Evolutionary conservation across 2,113 vertebrate species (phyloP).

Genomic region (Eulemur macaco): DNA sequence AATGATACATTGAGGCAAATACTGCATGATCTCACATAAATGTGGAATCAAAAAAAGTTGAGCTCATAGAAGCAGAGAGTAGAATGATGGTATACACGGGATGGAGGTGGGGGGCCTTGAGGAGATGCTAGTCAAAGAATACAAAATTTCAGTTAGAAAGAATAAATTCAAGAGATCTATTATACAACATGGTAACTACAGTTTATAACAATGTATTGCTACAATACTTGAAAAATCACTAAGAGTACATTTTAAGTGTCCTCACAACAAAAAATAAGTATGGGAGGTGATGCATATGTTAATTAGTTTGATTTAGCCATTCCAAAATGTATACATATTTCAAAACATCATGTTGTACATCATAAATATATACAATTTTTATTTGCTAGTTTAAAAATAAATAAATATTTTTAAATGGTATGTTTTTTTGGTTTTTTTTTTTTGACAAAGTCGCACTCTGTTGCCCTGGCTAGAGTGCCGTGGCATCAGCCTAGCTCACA

Average conservation of each 20-base stretch:
- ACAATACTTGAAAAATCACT: background rate
- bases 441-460: no score
- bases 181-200: background rate
- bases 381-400: background rate
- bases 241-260: background rate
- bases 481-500: no score
- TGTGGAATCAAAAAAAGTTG: background rate
- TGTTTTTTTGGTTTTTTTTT: no score
- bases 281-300: background rate
- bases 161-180: background rate
- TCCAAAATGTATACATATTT: background rate
- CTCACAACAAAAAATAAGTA: background rate
- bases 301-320: background rate
- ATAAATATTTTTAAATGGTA: background rate
- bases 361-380: background rate
- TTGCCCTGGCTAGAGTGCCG: no score
- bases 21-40: background rate
- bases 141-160: background rate
- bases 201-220: background rate
- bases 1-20: background rate
- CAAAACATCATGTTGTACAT: background rate
- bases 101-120: no score
- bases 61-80: background rate
- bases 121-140: background rate
- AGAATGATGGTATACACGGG: background rate